A percentile compares a stretch with the other conserved stretches of the same genome.
These are phyloP conservation scores for Hecatera dysodea DNA, from an alignment of 2,888 invertebrate genomes.

Conservation along the genomic window DNA sequence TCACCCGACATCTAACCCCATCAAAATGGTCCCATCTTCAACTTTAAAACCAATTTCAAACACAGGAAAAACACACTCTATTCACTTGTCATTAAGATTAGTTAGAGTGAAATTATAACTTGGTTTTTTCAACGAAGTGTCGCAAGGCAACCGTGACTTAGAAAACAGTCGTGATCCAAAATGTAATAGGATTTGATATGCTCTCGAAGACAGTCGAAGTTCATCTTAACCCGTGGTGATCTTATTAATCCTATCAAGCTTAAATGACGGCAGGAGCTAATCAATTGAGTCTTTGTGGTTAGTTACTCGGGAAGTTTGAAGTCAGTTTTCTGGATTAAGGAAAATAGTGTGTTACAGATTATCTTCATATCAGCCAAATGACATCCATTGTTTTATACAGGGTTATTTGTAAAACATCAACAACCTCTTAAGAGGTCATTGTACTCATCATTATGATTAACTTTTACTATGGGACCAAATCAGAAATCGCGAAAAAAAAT, in stretches of 20 bases:
- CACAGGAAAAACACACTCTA: conserved; percentile 19
- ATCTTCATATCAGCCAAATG: no score
- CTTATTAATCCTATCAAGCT: conserved; percentile 49
- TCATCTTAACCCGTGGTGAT: conserved; percentile 48
- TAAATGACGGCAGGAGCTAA: conserved; percentile 36
- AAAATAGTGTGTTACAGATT: not conserved
- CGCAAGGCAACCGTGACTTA: conserved; percentile 11
- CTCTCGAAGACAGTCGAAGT: conserved; percentile 43
- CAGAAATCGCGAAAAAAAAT: no score
- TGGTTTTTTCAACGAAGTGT: conserved; percentile 18
- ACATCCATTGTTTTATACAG: no score
- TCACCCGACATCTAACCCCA: conserved; percentile 63
- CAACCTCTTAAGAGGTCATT: no score
- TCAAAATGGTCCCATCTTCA: conserved; percentile 33
- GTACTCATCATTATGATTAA: no score
- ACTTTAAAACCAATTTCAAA: not conserved
- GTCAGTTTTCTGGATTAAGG: not conserved
- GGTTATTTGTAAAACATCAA: no score
- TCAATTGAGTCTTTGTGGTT: conserved; percentile 29
- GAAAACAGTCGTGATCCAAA: conserved; percentile 52
- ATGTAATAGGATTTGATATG: conserved; percentile 56
- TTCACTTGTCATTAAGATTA: conserved; percentile 2
- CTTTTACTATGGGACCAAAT: no score
- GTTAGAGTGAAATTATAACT: not conserved
- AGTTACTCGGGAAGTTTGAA: not conserved